Percentiles rank a stretch among this genome's conserved stretches.
These are phyloP conservation scores for Gymnocephalus cernua DNA, from an alignment of 2,113 vertebrate genomes.

Conservation along the genomic window DNA sequence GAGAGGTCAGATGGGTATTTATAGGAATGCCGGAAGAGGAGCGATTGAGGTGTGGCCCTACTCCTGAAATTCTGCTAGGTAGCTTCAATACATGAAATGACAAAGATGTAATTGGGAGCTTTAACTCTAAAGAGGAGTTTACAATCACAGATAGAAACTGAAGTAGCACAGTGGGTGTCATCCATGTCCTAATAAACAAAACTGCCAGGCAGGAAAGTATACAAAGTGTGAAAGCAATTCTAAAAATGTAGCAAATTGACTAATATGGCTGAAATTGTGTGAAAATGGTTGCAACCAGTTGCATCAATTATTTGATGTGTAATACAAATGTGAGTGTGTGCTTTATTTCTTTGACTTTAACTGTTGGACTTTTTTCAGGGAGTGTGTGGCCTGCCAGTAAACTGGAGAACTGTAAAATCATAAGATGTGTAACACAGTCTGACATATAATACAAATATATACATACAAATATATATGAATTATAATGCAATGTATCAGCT, in stretches of 20 bases:
- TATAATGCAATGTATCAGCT: not conserved
- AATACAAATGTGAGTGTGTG: conserved; percentile 7
- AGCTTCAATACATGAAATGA: not conserved
- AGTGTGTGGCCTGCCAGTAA: conserved; percentile 6
- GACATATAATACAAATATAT: too few species aligned
- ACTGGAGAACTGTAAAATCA: not conserved
- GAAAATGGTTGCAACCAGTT: conserved; percentile 46
- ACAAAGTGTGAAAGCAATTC: conserved; percentile 29
- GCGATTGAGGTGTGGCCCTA: too few species aligned
- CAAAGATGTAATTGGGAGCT: not conserved
- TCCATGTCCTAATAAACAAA: conserved; percentile 23
- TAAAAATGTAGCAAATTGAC: conserved; percentile 25
- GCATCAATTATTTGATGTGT: conserved; percentile 25
- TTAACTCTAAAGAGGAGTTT: conserved; percentile 25
- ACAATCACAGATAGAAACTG: conserved; percentile 18
- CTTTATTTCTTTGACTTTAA: conserved; percentile 11
- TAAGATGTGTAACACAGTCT: not conserved
- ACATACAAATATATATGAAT: too few species aligned
- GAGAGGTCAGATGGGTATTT: too few species aligned
- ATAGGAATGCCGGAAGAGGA: too few species aligned
- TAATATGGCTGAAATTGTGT: conserved; percentile 26
- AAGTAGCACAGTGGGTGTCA: conserved; percentile 27
- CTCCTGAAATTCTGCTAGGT: too few species aligned
- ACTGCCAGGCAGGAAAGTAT: conserved; percentile 19
- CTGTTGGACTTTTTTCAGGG: not conserved